Evolutionary conservation across 1,140 invertebrate genomes (phyloP).

Genomic region (Drosophila trapezifrons): DNA sequence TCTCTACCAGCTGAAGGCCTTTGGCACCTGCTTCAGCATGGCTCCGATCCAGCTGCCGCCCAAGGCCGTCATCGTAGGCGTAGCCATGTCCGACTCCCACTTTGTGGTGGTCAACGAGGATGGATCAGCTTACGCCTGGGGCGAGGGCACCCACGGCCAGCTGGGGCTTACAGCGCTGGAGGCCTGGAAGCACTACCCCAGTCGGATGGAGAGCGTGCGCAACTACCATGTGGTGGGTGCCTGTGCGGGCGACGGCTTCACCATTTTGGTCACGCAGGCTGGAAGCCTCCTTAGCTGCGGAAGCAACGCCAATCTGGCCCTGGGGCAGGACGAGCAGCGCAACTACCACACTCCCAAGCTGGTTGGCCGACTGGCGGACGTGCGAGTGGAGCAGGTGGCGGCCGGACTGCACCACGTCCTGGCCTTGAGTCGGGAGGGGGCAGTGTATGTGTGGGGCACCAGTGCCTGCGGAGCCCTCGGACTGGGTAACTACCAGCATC

Average conservation of each 20-base stretch:
- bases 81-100: constrained; percentile 88
- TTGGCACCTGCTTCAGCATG: constrained; percentile 85
- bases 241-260: constrained; percentile 86
- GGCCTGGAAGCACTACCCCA: constrained; percentile 85
- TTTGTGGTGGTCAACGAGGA: constrained; percentile 88
- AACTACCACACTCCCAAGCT: constrained; percentile 87
- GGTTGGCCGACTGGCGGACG: constrained; percentile 86
- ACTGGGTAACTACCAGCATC: constrained; percentile 86
- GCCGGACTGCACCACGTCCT: constrained; percentile 89
- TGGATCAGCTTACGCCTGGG: constrained; percentile 89
- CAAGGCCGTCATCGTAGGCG: constrained; percentile 85
- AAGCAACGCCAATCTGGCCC: constrained; percentile 87
- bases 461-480: constrained; percentile 88
- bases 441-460: constrained; percentile 89
- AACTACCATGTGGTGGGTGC: constrained; percentile 87
- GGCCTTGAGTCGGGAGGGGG: constrained; percentile 86
- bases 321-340: constrained; percentile 89
- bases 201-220: constrained; percentile 86
- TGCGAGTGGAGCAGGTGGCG: constrained; percentile 87
- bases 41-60: constrained; percentile 86
- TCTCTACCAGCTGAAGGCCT: constrained; percentile 86
- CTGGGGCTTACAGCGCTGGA: constrained; percentile 87
- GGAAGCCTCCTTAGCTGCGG: constrained; percentile 91
- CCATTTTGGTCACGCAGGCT: constrained; percentile 88
- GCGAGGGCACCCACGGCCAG: constrained; percentile 88